phyloP scores from a whole-genome alignment of 37 sponge, comb jelly and placozoan species.

The Corticium candelabrum region DNA sequence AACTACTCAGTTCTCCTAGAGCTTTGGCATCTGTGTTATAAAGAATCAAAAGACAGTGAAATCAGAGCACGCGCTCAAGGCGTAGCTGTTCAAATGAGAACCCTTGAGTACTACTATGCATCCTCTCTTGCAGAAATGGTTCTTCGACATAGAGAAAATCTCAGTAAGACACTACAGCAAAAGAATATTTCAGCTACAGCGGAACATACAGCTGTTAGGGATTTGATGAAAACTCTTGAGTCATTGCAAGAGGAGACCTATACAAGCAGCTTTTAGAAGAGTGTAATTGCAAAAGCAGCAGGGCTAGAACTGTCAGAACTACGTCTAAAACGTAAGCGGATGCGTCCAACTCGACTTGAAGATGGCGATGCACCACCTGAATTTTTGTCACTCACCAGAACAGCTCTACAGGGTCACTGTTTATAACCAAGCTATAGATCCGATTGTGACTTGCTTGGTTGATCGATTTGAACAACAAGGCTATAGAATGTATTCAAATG shows the following conservation, averaged over 20 bases:
- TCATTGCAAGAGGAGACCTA: not conserved
- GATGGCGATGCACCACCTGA: not conserved
- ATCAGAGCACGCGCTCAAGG: not conserved
- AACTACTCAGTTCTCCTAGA: not conserved
- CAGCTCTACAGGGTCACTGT: not conserved
- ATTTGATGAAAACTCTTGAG: not conserved
- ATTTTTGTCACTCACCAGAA: not conserved
- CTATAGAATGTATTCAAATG: not conserved
- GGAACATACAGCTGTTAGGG: not conserved
- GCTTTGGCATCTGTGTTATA: not conserved
- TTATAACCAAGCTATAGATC: conserved; percentile 6
- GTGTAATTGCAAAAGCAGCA: not conserved
- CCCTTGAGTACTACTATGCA: conserved; percentile 9
- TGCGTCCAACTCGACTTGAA: not conserved
- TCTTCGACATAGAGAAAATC: not conserved
- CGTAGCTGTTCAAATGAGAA: not conserved
- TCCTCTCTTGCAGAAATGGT: not conserved
- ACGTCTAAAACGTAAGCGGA: not conserved
- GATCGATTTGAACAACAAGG: conserved; percentile 1
- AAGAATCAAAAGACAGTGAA: not conserved
- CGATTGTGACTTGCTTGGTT: not conserved
- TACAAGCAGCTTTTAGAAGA: not conserved
- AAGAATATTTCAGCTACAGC: conserved; percentile 1
- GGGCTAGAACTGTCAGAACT: not conserved
- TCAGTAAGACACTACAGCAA: conserved; percentile 1